Conservation (phyloP, 2,113 vertebrate species). For the chimpanzee (Pan troglodytes) region DNA sequence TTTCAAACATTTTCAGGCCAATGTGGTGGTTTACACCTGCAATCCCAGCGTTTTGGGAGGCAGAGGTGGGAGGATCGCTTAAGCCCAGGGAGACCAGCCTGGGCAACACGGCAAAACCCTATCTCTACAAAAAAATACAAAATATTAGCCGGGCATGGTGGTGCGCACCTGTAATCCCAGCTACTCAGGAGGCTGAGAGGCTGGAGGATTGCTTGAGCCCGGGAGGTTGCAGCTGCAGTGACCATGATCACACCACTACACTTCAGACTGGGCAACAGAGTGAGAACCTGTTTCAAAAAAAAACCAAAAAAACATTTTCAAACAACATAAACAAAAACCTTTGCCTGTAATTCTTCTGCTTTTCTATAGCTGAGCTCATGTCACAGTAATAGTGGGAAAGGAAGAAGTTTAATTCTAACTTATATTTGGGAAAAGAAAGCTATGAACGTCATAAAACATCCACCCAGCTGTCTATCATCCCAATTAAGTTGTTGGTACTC, state of each 20-base stretch:
- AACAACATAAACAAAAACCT: not conserved
- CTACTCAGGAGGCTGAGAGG: not conserved
- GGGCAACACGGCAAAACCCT: not conserved
- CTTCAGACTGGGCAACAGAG: not conserved
- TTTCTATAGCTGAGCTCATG: not conserved
- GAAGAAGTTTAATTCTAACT: not conserved
- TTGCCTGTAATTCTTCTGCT: not conserved
- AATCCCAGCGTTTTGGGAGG: not conserved
- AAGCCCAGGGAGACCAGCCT: not conserved
- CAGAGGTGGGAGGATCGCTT: not conserved
- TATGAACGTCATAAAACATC: not conserved
- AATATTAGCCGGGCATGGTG: not conserved
- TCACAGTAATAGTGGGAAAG: not conserved
- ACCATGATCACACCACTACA: not conserved
- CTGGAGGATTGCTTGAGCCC: not conserved
- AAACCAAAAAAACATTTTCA: not conserved
- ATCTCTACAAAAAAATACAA: not conserved
- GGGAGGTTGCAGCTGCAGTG: not conserved
- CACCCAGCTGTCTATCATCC: not conserved
- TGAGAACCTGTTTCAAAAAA: not conserved
- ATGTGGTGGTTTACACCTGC: not conserved
- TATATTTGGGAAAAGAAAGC: not conserved
- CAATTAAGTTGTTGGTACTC: not conserved
- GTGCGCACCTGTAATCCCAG: not conserved
- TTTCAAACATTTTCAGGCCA: constrained; percentile 14